Evolutionary conservation across 2,888 invertebrate genomes (phyloP).

Genomic region (Sclerodermus sp.): DNA sequence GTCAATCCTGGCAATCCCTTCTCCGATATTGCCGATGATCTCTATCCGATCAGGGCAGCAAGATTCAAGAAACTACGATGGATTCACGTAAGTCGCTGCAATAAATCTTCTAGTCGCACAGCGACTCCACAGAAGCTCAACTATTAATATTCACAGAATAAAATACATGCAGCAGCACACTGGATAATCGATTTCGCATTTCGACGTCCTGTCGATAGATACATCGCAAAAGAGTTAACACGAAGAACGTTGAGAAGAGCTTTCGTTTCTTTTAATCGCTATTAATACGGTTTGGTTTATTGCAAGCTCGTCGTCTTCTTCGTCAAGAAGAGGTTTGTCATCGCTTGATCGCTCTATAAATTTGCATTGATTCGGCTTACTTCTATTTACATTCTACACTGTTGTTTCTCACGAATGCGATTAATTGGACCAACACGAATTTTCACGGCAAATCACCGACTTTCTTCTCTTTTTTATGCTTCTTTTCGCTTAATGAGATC

Average conservation of each 20-base stretch:
- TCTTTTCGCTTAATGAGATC: too few species aligned
- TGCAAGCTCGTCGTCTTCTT: conserved; percentile 27
- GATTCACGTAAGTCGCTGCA: too few species aligned
- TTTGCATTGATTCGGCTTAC: conserved; percentile 38
- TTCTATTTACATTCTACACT: conserved; percentile 33
- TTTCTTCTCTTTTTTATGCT: background rate
- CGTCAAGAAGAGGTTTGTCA: conserved; percentile 3
- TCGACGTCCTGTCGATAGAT: conserved; percentile 26
- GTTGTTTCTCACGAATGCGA: conserved; percentile 31
- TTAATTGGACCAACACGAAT: conserved; percentile 35
- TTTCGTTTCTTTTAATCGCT: conserved; percentile 11
- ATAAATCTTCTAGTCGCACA: conserved; percentile 30
- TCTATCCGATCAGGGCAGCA: too few species aligned
- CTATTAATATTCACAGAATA: conserved; percentile 33
- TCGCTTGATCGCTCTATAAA: conserved; percentile 24
- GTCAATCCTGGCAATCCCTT: too few species aligned
- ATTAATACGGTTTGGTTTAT: conserved; percentile 16
- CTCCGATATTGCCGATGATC: too few species aligned
- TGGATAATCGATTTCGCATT: conserved; percentile 12
- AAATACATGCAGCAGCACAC: conserved; percentile 36
- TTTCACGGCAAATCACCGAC: conserved; percentile 24
- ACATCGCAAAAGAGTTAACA: conserved; percentile 31
- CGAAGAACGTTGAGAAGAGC: conserved; percentile 19
- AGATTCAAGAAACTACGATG: too few species aligned
- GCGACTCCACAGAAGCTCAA: conserved; percentile 34